Base-by-base conservation (phyloP, 2,888 invertebrate genomes). In the Hyalella azteca region DNA sequence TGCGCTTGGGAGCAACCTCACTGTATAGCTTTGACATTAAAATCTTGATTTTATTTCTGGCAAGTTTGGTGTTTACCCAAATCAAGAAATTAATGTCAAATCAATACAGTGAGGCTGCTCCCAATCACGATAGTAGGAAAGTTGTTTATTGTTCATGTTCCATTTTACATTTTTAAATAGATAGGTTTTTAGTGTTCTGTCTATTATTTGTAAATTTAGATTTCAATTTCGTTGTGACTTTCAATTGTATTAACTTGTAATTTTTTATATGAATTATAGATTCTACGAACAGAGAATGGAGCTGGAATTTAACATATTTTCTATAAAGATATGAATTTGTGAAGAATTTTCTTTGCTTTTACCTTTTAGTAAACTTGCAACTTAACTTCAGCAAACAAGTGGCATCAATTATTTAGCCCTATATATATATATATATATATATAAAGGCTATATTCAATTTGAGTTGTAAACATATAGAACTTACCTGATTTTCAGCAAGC, bases 401-500 rank as follows among this genome's bases (percentile, higher is more conserved):
- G 45, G 15, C 15, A 45, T 45, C 9, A 45, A 45, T 45, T 45
- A 45, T 15, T 45, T 45, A 11, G 45, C 45, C 45, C 15, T 45
- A 45, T 7, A 45, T 45, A 45, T 45, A 45, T 11, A 54, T 15
- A 5, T 54, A 13, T 54, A 13, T 22, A 54, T 13, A n/a, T 54
- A 54, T 54, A 11, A 7, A 54, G 5, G 22, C 5, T 54, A 11
- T 54, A 11, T 15, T n/a, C 54, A 11, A 11, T 54, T 54, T 54
- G n/a, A 54, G 13, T 50, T 13, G 11, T 36, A 13, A 75, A 45
- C 45, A 75, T 39, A 41, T 45, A 36, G 29, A 45, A 45, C 75
- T 13, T 22, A 75, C 75, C 75, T 75, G 75, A 41, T 41, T 26
- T 75, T 75, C 75, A 45, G 75, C 75, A 40, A 45, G 26, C 29